Conservation (phyloP, 2,797 vertebrate species). For the Oreonectes daqikongensis region DNA sequence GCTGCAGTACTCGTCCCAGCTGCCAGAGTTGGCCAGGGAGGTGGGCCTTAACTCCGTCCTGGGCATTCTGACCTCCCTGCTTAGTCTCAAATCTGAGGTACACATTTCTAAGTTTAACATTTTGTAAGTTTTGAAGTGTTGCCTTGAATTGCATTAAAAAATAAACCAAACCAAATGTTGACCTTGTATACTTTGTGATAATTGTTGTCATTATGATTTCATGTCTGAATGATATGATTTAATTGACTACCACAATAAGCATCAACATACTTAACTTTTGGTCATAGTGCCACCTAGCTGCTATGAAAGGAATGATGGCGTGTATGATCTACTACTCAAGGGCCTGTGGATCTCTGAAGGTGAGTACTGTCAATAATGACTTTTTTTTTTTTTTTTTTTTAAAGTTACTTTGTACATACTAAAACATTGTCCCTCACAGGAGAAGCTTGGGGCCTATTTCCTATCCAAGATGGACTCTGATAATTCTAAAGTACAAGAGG, state of each 20-base stretch:
- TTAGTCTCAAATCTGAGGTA: constrained; percentile 88
- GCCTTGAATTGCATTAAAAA: no score
- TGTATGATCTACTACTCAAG: constrained; percentile 88
- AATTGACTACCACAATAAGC: no score
- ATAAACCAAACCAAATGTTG: no score
- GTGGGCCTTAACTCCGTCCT: constrained; percentile 88
- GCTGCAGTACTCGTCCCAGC: constrained; percentile 84
- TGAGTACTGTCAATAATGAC: constrained; percentile 50
- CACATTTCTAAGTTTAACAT: background rate
- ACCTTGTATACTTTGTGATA: no score
- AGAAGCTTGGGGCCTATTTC: constrained; percentile 87
- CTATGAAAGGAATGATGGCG: constrained; percentile 88
- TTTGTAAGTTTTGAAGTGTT: background rate
- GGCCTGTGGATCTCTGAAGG: constrained; percentile 89
- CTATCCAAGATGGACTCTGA: constrained; percentile 84
- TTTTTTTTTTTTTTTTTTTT: background rate
- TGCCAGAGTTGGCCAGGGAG: constrained; percentile 84
- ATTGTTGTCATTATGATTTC: no score
- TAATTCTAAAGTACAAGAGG: constrained; percentile 84
- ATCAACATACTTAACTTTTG: background rate
- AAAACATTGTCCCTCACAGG: constrained; percentile 67
- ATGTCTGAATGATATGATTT: no score
- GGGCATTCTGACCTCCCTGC: constrained; percentile 86
- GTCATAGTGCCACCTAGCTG: constrained; percentile 77
- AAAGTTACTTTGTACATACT: background rate